phyloP scores from a whole-genome alignment of 2,888 invertebrate genomes.

The Muschampia plurimacula region DNA sequence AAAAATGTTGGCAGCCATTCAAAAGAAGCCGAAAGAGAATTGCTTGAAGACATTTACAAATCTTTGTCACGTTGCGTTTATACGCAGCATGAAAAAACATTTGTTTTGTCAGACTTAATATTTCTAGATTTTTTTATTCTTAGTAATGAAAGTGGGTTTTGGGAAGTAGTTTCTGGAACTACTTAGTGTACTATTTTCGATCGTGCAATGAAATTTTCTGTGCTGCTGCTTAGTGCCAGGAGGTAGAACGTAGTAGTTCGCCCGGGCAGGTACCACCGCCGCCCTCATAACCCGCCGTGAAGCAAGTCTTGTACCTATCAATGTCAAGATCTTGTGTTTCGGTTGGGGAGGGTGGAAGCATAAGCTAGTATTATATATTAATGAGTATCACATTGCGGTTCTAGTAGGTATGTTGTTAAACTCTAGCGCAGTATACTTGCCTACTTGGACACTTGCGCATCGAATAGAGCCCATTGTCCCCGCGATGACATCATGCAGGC shows the following conservation, averaged over 20 bases:
- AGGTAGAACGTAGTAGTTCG: no score
- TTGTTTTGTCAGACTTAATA: neutral
- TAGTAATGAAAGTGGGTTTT: neutral
- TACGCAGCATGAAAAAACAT: neutral
- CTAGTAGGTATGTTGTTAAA: slow-evolving; percentile 7
- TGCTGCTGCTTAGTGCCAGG: neutral
- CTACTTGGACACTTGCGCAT: slow-evolving; percentile 26
- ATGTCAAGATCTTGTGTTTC: neutral
- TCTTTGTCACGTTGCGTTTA: slow-evolving; percentile 1
- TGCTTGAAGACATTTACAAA: slow-evolving; percentile 10
- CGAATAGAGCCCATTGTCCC: slow-evolving; percentile 49
- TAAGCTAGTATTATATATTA: no score
- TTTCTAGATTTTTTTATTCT: slow-evolving; percentile 9
- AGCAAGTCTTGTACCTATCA: no score
- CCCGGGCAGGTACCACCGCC: no score
- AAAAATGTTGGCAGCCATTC: slow-evolving; percentile 27
- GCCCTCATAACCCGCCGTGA: no score
- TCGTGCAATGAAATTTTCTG: neutral
- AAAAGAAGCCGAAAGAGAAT: slow-evolving; percentile 7
- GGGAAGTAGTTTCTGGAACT: neutral
- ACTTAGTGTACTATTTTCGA: neutral
- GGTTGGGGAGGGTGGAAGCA: no score
- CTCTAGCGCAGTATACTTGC: neutral
- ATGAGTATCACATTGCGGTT: neutral
- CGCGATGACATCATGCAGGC: slow-evolving; percentile 47